Conservation (phyloP, 1,140 invertebrate species). For the Condylostylus longicornis region DNA sequence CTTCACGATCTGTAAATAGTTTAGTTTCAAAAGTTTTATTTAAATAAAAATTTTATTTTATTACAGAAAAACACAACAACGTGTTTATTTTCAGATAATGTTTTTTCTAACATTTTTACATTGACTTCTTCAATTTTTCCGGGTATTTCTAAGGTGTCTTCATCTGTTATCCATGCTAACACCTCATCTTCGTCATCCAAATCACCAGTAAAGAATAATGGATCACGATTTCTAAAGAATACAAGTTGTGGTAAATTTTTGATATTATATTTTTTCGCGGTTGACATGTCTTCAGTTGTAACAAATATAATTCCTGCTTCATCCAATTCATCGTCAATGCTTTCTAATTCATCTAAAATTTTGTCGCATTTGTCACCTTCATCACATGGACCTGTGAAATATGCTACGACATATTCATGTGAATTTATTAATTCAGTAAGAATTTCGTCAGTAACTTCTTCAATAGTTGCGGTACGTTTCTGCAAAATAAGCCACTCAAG, state of each 20-base stretch:
- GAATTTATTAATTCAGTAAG: constrained; percentile 71
- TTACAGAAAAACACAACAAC: constrained; percentile 88
- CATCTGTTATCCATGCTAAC: constrained; percentile 78
- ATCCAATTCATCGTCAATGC: constrained; percentile 86
- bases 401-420: constrained; percentile 86
- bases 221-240: constrained; percentile 82
- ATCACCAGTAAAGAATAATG: constrained; percentile 56
- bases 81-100: constrained; percentile 72
- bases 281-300: constrained; percentile 66
- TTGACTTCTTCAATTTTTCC: constrained; percentile 92
- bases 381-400: constrained; percentile 81
- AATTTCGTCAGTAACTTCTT: constrained; percentile 89
- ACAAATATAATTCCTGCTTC: constrained; percentile 88
- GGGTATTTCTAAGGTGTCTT: constrained; percentile 76
- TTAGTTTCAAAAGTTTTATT: neutral
- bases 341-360: constrained; percentile 73
- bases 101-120: constrained; percentile 77
- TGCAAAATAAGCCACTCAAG: constrained; percentile 80
- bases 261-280: constrained; percentile 75
- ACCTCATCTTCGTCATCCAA: constrained; percentile 82
- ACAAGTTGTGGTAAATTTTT: constrained; percentile 72
- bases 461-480: constrained; percentile 80
- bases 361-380: constrained; percentile 72
- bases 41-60: constrained; percentile 24
- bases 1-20: constrained; percentile 57